Evolutionary conservation across 1,140 invertebrate genomes (phyloP).

Genomic region (Hyles vespertilio): DNA sequence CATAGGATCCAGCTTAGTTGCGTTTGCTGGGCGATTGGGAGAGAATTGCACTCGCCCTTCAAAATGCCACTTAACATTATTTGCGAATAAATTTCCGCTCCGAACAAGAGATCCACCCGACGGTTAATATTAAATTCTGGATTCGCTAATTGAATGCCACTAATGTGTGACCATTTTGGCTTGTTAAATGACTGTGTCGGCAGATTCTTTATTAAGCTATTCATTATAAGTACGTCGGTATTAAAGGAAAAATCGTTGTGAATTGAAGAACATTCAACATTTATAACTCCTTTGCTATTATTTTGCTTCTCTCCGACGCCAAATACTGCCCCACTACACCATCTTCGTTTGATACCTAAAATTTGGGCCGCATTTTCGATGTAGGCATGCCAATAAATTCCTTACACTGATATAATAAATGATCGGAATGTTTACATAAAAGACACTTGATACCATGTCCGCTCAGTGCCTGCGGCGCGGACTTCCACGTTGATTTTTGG

Average conservation of each 20-base stretch:
- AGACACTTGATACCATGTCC: too few relatives aligned
- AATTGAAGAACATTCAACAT: conserved; percentile 11
- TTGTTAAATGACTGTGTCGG: conserved; percentile 20
- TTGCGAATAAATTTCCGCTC: conserved; percentile 23
- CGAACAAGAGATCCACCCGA: conserved; percentile 21
- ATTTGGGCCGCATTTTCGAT: conserved; percentile 21
- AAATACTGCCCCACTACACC: conserved; percentile 16
- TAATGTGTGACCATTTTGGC: conserved; percentile 17
- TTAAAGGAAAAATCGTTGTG: conserved; percentile 19
- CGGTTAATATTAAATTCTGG: conserved; percentile 27
- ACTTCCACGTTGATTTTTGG: too few relatives aligned
- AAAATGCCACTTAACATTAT: conserved; percentile 29
- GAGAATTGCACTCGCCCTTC: conserved; percentile 4
- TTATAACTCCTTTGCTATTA: conserved; percentile 23
- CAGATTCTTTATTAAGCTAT: conserved; percentile 21
- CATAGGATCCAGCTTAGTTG: conserved; percentile 29
- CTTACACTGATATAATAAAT: too few relatives aligned
- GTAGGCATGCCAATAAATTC: background rate
- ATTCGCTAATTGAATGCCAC: conserved; percentile 22
- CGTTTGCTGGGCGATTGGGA: conserved; percentile 27
- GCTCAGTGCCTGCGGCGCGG: too few relatives aligned
- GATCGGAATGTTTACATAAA: too few relatives aligned
- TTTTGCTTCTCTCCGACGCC: conserved; percentile 20
- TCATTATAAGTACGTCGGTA: conserved; percentile 25
- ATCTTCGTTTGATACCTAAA: conserved; percentile 13